Evolutionary conservation across 2,113 vertebrate species (phyloP).

Genomic region (Nibea coibor): DNA sequence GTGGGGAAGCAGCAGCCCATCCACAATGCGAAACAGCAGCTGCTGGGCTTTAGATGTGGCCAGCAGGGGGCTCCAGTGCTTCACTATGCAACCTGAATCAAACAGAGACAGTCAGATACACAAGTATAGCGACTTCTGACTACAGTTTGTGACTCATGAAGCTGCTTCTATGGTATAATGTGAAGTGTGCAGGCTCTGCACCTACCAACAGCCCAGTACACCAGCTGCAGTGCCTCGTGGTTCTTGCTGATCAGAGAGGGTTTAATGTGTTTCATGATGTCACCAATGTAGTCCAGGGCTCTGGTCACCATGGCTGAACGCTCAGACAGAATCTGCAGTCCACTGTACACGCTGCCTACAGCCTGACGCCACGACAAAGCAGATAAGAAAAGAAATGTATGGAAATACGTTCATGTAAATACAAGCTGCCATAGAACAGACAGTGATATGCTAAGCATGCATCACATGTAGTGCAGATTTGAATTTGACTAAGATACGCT

Average conservation of each 20-base stretch:
- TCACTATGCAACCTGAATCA: constrained; percentile 90
- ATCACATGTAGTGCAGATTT: not conserved
- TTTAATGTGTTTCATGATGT: constrained; percentile 94
- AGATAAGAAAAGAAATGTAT: constrained; percentile 23
- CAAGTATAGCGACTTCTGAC: not conserved
- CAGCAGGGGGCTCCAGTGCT: constrained; percentile 94
- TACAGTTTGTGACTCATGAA: not conserved
- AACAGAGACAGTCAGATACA: constrained; percentile 9
- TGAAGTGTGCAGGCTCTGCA: not conserved
- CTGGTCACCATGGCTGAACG: constrained; percentile 91
- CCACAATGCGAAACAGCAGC: constrained; percentile 93
- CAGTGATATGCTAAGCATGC: not conserved
- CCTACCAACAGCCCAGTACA: constrained; percentile 90
- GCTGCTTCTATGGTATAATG: not conserved
- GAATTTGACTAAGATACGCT: not conserved
- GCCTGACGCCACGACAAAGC: constrained; percentile 80
- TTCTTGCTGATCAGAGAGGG: constrained; percentile 91
- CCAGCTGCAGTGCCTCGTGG: constrained; percentile 90
- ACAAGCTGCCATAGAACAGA: not conserved
- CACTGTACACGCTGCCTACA: constrained; percentile 87
- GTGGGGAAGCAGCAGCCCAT: constrained; percentile 91
- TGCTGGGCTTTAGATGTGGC: constrained; percentile 94
- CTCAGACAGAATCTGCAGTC: constrained; percentile 88
- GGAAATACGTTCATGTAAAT: constrained; percentile 14
- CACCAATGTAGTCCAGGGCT: constrained; percentile 92